These are phyloP conservation scores for Rhegmatorhina hoffmannsi DNA, from an alignment of 2,113 vertebrate species.

Conservation along the genomic window DNA sequence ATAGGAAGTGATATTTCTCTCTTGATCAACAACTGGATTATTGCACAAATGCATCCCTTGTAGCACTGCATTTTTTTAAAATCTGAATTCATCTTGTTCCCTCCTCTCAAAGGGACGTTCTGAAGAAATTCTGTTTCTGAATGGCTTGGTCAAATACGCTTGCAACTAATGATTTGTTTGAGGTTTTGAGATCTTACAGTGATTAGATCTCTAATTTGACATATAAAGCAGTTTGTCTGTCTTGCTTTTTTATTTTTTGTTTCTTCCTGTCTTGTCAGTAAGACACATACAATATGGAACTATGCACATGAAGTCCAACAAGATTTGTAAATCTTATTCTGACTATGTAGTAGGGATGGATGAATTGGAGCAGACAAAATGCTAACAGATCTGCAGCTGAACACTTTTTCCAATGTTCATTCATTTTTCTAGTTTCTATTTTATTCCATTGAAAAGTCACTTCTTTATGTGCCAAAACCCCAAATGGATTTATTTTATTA, in stretches of 20 bases:
- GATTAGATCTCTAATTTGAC: background rate
- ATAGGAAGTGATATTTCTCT: background rate
- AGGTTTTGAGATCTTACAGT: background rate
- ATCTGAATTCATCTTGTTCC: background rate
- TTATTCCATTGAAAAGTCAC: background rate
- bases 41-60: background rate
- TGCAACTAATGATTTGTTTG: background rate
- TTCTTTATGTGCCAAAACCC: background rate
- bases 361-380: background rate
- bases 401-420: rapidly evolving
- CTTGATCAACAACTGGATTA: background rate
- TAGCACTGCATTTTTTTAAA: background rate
- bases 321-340: background rate
- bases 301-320: background rate
- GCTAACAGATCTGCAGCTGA: background rate
- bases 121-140: background rate
- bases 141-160: background rate
- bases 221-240: background rate
- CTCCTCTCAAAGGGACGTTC: background rate
- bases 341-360: background rate
- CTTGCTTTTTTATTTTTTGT: background rate
- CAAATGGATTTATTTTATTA: background rate
- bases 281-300: background rate
- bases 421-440: background rate
- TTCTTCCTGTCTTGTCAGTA: background rate